phyloP scores from a whole-genome alignment of 1,140 invertebrate genomes.

The Plodia interpunctella region DNA sequence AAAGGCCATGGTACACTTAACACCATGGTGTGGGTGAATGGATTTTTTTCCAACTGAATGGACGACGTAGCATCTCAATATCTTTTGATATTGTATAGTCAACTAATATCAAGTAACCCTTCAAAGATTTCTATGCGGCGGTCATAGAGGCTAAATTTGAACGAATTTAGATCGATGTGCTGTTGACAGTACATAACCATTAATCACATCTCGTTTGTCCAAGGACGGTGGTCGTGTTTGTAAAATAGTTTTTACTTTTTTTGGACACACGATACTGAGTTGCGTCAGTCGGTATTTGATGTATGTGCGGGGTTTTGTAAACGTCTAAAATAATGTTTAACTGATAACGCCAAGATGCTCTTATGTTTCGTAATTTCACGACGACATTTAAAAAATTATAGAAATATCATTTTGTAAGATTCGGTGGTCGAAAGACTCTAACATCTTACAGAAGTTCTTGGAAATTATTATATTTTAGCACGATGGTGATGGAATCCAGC shows the following conservation, averaged over 20 bases:
- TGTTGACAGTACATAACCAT: slow-evolving; percentile 28
- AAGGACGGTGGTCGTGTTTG: slow-evolving; percentile 35
- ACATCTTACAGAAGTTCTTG: background rate
- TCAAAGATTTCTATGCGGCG: no score
- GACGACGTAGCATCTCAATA: slow-evolving; percentile 27
- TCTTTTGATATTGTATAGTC: slow-evolving; percentile 26
- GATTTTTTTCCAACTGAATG: slow-evolving; percentile 19
- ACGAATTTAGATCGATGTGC: no score
- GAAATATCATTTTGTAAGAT: background rate
- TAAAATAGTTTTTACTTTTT: slow-evolving; percentile 14
- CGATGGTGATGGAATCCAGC: no score
- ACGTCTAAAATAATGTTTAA: no score
- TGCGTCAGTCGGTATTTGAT: background rate
- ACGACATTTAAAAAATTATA: background rate
- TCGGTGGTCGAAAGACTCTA: background rate
- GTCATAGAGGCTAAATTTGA: no score
- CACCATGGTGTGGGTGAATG: slow-evolving; percentile 23
- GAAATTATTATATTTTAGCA: no score
- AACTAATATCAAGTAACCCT: no score
- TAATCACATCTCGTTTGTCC: slow-evolving; percentile 61
- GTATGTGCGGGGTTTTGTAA: background rate
- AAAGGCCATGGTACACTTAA: background rate
- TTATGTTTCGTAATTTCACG: background rate
- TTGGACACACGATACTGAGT: background rate
- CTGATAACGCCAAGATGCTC: background rate